Conservation (phyloP, 1,140 invertebrate species). For the Cydia splendana region DNA sequence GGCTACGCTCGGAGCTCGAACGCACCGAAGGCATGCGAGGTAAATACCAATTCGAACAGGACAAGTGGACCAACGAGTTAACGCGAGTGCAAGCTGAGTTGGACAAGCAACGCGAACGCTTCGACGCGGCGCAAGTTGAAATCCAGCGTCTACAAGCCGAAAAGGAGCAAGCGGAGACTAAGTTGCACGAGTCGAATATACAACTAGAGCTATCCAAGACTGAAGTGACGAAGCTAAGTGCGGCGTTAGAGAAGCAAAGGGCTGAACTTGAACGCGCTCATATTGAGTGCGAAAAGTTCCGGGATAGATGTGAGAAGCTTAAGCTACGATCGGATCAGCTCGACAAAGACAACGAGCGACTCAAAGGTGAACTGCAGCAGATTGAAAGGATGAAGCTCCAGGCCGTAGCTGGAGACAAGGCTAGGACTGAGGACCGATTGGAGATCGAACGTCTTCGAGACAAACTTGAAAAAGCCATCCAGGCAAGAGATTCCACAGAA, state of each 20-base stretch:
- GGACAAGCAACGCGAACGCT: slow-evolving; percentile 87
- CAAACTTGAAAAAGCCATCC: slow-evolving; percentile 91
- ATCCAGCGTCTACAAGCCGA: slow-evolving; percentile 84
- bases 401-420: slow-evolving; percentile 82
- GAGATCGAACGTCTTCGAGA: slow-evolving; percentile 92
- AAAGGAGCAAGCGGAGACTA: slow-evolving; percentile 87
- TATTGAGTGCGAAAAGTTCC: slow-evolving; percentile 92
- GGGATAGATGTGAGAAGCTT: slow-evolving; percentile 91
- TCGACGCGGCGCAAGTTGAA: slow-evolving; percentile 87
- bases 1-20: slow-evolving; percentile 86
- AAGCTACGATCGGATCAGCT: slow-evolving; percentile 84
- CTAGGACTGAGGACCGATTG: slow-evolving; percentile 81
- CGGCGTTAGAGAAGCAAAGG: slow-evolving; percentile 88
- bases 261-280: slow-evolving; percentile 88
- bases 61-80: slow-evolving; percentile 84
- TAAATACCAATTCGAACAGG: slow-evolving; percentile 94
- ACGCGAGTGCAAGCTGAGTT: slow-evolving; percentile 79
- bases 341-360: slow-evolving; percentile 87
- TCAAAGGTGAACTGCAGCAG: slow-evolving; percentile 85
- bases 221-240: slow-evolving; percentile 87
- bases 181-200: slow-evolving; percentile 88
- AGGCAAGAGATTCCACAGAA: slow-evolving; percentile 89
- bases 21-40: slow-evolving; percentile 87
- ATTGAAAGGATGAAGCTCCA: slow-evolving; percentile 84
- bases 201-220: slow-evolving; percentile 89